Evolutionary conservation across 1,140 invertebrate genomes (phyloP).

Genomic region (Polypedilum pembai): DNA sequence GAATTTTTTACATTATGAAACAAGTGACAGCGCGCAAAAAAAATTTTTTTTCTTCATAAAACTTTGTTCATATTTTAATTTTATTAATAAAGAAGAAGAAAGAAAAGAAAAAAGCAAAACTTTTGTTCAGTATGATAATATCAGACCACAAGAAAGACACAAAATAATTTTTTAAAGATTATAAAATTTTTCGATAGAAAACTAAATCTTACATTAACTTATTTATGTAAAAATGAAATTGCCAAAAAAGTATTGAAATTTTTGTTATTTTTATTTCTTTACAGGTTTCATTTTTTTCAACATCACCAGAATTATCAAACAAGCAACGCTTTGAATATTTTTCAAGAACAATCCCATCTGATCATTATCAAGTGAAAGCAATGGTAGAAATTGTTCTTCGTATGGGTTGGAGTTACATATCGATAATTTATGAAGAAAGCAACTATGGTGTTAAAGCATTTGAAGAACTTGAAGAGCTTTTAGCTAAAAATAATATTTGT

Average conservation of each 20-base stretch:
- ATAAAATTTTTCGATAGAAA: too few relatives aligned
- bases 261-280: conserved; percentile 29
- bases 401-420: conserved; percentile 89
- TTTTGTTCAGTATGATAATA: too few relatives aligned
- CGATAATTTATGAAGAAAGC: conserved; percentile 92
- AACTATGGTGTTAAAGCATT: conserved; percentile 96
- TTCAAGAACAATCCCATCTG: conserved; percentile 88
- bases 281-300: conserved; percentile 94
- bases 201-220: too few relatives aligned
- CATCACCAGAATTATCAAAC: conserved; percentile 88
- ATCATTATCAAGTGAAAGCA: conserved; percentile 88
- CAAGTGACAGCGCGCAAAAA: too few relatives aligned
- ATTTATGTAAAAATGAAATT: too few relatives aligned
- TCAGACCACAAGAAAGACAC: too few relatives aligned
- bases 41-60: too few relatives aligned
- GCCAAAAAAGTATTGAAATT: not conserved
- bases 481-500: conserved; percentile 77
- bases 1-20: too few relatives aligned
- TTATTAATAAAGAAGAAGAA: too few relatives aligned
- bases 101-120: too few relatives aligned
- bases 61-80: too few relatives aligned
- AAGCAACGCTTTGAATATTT: conserved; percentile 94
- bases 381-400: conserved; percentile 89
- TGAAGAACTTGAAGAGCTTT: conserved; percentile 79
- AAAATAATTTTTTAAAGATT: too few relatives aligned